These are phyloP conservation scores for Nomada ferruginata DNA, from an alignment of 2,888 invertebrate species.

Conservation along the genomic window DNA sequence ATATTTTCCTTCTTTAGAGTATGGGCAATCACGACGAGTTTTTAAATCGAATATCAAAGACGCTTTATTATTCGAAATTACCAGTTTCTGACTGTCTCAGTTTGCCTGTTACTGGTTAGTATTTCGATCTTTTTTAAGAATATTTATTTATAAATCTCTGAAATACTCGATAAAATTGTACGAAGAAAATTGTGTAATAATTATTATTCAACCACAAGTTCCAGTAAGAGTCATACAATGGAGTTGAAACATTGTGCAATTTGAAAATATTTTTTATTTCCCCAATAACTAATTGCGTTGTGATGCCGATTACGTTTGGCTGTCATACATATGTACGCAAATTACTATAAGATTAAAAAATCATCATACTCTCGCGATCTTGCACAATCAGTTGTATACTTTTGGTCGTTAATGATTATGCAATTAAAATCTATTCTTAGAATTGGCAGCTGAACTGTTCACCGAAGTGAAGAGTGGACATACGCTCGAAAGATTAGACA, in stretches of 20 bases:
- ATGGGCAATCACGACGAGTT: slow-evolving; percentile 91
- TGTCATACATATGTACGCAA: neutral
- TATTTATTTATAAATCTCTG: neutral
- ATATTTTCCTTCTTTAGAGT: slow-evolving; percentile 83
- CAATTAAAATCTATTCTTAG: slow-evolving; percentile 82
- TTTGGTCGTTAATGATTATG: slow-evolving; percentile 12
- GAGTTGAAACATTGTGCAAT: neutral
- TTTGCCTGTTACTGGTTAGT: slow-evolving; percentile 92
- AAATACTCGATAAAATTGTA: neutral
- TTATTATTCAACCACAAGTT: neutral
- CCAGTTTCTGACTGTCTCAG: slow-evolving; percentile 90
- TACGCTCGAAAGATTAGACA: slow-evolving; percentile 91
- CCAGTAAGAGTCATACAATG: neutral
- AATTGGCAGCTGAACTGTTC: slow-evolving; percentile 94
- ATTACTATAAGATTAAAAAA: neutral
- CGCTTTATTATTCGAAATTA: slow-evolving; percentile 94
- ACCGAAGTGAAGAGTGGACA: slow-evolving; percentile 91
- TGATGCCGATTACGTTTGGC: neutral
- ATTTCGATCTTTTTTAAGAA: slow-evolving; percentile 47
- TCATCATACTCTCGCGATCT: neutral
- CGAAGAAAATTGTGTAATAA: neutral
- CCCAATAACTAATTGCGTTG: neutral
- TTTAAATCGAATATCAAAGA: slow-evolving; percentile 92
- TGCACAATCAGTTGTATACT: neutral
- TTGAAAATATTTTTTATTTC: slow-evolving; percentile 6